Evolutionary conservation across 2,113 vertebrate genomes (phyloP), one percentile per base, ranked within the genome.

Genomic region (Calonectris borealis): DNA sequence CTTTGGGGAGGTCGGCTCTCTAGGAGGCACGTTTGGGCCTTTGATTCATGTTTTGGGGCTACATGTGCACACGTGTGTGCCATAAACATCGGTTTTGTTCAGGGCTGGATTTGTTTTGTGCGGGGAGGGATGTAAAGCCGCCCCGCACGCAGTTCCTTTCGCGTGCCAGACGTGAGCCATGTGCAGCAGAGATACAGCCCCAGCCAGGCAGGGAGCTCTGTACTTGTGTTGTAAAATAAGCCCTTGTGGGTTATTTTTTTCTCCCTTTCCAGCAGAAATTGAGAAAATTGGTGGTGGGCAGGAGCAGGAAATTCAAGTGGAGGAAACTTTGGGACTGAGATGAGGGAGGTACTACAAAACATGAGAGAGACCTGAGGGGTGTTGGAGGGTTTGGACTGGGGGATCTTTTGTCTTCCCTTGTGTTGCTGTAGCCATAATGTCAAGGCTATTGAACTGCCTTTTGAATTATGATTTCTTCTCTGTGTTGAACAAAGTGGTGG

Each of bases 51-150:
- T 44, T 31, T 42, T 6, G 18, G 88, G 70, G 75, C 55, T 51
- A 7, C n/a, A 1, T 0, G 2, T 52, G 42, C 55, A 4, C 75
- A 21, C 7, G 1, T 0, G 10, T 17, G 52, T 26, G 83, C 42
- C 5, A 2, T 8, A 11, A 36, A 16, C 18, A 0, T 13, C 0
- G 6, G 4, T 2, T 24, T 29, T 44, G 38, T 22, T 31, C 31
- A 7, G 70, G 24, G 16, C 65, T 71, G 80, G 71, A 0, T 34
- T 61, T 44, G 32, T 44, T 64, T 25, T 0, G 2, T 2, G 46
- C 0, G 1, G 7, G 57, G 61, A 65, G 18, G 57, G 83, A 32
- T 0, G 2, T 8, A 5, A 5, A 22, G 83, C 13, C 5, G 0
- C 40, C 38, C 40, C 5, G 2, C 40, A 2, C 7, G 0, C n/a